These are phyloP conservation scores for Ormia ochracea DNA, from an alignment of 2,888 invertebrate species.

Conservation along the genomic window DNA sequence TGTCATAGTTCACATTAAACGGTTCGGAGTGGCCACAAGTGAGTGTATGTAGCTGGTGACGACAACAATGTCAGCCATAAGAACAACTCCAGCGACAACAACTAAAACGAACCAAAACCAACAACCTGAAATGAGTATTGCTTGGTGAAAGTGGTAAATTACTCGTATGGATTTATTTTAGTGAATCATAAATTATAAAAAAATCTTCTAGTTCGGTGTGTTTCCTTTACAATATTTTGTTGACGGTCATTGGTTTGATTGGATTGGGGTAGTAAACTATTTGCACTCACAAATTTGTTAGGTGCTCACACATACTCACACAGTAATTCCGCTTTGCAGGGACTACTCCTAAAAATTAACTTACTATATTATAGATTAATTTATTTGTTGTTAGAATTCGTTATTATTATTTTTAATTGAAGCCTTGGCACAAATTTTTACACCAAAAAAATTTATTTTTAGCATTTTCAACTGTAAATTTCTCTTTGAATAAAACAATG, in stretches of 20 bases:
- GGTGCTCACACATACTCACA: background rate
- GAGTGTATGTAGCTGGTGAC: conserved; percentile 31
- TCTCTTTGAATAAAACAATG: conserved; percentile 31
- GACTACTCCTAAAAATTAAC: conserved; percentile 18
- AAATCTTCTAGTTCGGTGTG: background rate
- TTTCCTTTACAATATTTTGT: background rate
- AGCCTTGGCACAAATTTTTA: conserved; percentile 61
- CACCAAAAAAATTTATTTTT: conserved; percentile 54
- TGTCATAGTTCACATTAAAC: conserved; percentile 43
- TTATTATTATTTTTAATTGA: conserved; percentile 54
- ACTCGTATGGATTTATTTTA: conserved; percentile 17
- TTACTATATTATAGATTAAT: conserved; percentile 37
- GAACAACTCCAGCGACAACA: conserved; percentile 11
- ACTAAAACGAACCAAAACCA: conserved; percentile 1
- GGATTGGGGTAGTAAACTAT: background rate
- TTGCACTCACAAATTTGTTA: background rate
- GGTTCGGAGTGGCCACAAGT: conserved; percentile 35
- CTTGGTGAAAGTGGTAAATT: conserved; percentile 29
- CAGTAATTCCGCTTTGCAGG: background rate
- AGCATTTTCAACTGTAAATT: conserved; percentile 51
- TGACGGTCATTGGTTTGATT: background rate
- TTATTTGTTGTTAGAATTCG: conserved; percentile 39
- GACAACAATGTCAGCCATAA: conserved; percentile 7
- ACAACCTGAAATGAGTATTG: conserved; percentile 29
- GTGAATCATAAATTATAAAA: conserved; percentile 45